Conservation (phyloP, 1,140 invertebrate genomes). For the Halyomorpha halys region DNA sequence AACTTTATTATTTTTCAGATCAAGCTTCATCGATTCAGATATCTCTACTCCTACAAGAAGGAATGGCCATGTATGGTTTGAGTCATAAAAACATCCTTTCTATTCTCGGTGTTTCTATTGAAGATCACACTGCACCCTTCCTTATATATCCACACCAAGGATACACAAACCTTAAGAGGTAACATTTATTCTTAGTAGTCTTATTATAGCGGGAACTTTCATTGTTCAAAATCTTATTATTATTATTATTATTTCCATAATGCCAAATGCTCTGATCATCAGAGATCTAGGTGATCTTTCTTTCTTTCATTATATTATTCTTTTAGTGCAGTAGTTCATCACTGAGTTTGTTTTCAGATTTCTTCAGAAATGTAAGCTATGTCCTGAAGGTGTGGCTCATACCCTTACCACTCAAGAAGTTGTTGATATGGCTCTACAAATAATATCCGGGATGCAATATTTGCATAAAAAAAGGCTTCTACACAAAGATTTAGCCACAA, state of each 20-base stretch:
- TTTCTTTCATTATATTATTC: background rate
- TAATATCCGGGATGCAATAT: constrained; percentile 75
- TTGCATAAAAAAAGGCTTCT: constrained; percentile 79
- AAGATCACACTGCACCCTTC: constrained; percentile 37
- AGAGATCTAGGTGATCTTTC: too few species aligned
- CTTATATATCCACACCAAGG: constrained; percentile 33
- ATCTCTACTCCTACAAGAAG: constrained; percentile 69
- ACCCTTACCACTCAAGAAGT: constrained; percentile 52
- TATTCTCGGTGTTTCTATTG: constrained; percentile 68
- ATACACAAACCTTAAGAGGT: constrained; percentile 33
- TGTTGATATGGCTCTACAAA: constrained; percentile 80
- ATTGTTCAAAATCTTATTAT: too few species aligned
- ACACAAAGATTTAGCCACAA: constrained; percentile 84
- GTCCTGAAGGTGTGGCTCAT: constrained; percentile 31
- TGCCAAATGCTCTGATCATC: too few species aligned
- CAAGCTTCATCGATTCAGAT: constrained; percentile 73
- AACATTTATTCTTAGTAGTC: background rate
- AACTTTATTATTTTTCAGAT: constrained; percentile 45
- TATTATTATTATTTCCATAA: too few species aligned
- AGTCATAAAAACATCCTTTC: constrained; percentile 72
- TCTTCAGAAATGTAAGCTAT: constrained; percentile 33
- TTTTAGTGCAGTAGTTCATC: background rate
- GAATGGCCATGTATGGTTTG: constrained; percentile 69
- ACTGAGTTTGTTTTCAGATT: constrained; percentile 26
- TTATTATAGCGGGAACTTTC: too few species aligned